Conservation (phyloP, 2,888 invertebrate species). For the Villa cingulata region DNA sequence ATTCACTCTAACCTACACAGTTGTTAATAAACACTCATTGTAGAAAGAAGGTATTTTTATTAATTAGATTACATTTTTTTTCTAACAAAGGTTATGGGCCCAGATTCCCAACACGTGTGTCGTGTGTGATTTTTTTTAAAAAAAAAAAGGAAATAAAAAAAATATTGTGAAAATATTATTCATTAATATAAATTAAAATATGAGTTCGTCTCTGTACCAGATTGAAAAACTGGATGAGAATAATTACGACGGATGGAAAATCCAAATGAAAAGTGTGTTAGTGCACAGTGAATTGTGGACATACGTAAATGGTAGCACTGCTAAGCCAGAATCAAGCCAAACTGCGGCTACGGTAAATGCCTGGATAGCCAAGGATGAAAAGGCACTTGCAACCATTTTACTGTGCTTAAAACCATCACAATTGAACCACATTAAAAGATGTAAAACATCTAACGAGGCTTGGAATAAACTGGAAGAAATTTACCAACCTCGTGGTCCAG, state of each 20-base stretch:
- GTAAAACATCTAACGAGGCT: conserved; percentile 10
- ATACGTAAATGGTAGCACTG: background rate
- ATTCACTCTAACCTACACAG: too few relatives aligned
- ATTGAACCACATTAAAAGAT: too few relatives aligned
- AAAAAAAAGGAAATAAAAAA: too few relatives aligned
- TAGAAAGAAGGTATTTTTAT: too few relatives aligned
- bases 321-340: background rate
- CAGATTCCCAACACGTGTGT: too few relatives aligned
- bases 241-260: conserved; percentile 9
- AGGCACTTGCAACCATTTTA: conserved; percentile 14
- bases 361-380: conserved; percentile 11
- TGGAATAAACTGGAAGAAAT: conserved; percentile 11
- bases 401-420: conserved; percentile 13
- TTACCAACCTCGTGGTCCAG: conserved; percentile 11
- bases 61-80: too few relatives aligned
- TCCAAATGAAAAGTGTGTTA: conserved; percentile 7
- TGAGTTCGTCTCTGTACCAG: background rate
- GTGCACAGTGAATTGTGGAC: conserved; percentile 8
- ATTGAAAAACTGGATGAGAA: conserved; percentile 6
- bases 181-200: too few relatives aligned
- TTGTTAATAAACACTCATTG: too few relatives aligned
- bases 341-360: background rate
- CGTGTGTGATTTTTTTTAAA: too few relatives aligned
- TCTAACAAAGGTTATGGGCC: too few relatives aligned
- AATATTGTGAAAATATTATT: too few relatives aligned